phyloP scores from a whole-genome alignment of 64 coral and sea anemone species.

The Actinia tenebrosa region DNA sequence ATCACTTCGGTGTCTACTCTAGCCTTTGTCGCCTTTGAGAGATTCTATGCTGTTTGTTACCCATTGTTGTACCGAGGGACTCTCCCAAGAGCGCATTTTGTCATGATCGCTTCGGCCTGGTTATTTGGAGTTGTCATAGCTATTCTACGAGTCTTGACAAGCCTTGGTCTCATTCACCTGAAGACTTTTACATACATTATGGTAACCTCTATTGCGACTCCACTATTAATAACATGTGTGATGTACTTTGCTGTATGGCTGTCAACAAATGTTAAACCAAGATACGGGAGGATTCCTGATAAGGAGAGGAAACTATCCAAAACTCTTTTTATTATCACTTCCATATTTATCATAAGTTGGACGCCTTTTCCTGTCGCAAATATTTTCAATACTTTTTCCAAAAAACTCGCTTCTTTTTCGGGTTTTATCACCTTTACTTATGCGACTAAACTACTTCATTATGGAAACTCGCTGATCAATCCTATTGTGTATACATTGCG shows the following conservation, averaged over 20 bases:
- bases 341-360: conserved; percentile 2
- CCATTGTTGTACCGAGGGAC: neutral
- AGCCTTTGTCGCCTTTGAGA: neutral
- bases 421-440: neutral
- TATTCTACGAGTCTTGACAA: neutral
- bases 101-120: conserved; percentile 2
- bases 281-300: neutral
- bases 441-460: neutral
- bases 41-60: neutral
- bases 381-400: neutral
- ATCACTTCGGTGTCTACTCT: neutral
- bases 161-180: neutral
- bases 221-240: neutral
- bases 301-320: neutral
- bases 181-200: conserved; percentile 4
- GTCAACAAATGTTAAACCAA: neutral
- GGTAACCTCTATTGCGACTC: neutral
- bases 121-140: neutral
- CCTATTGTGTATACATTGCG: neutral
- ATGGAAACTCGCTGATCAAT: neutral
- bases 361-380: conserved; percentile 3
- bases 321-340: conserved; percentile 10
- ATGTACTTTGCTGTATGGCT: conserved; percentile 13
- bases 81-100: neutral
- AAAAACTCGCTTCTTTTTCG: conserved; percentile 10